phyloP scores from a whole-genome alignment of 2,797 vertebrate species.

The Enteromius paludinosus region DNA sequence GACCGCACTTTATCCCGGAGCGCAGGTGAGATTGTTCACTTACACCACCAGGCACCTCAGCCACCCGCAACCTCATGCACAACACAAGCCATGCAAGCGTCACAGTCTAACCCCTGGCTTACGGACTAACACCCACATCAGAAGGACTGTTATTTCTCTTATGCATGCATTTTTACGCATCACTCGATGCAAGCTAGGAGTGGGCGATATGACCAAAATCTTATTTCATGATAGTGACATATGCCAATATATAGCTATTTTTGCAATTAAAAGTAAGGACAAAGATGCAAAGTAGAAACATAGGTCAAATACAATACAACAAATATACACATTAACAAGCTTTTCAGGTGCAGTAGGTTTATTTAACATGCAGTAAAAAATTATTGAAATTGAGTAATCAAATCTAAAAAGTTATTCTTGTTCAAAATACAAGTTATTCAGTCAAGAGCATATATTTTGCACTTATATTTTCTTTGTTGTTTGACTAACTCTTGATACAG shows the following conservation, averaged over 20 bases:
- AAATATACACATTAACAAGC: not conserved
- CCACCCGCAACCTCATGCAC: conserved; percentile 42
- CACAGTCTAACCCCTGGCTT: conserved; percentile 5
- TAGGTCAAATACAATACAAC: not conserved
- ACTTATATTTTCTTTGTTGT: not conserved
- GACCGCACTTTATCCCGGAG: conserved; percentile 73
- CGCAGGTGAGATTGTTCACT: conserved; percentile 62
- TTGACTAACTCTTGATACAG: not conserved
- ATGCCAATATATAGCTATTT: not conserved
- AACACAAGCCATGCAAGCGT: conserved; percentile 50
- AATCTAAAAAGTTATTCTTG: not conserved
- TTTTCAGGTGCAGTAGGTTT: not conserved
- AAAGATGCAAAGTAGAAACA: not conserved
- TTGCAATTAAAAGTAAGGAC: not conserved
- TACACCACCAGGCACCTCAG: conserved; percentile 38
- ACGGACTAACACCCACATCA: conserved; percentile 46
- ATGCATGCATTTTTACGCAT: conserved; percentile 44
- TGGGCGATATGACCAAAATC: not conserved
- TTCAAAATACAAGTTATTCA: not conserved
- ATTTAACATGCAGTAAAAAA: not conserved
- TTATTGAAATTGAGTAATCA: not conserved
- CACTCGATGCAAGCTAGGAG: conserved; percentile 59
- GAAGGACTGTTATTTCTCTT: conserved; percentile 33
- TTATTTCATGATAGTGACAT: not conserved
- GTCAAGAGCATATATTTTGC: not conserved